Evolutionary conservation across 2,888 invertebrate genomes (phyloP).

Genomic region (Boloria euphrosyne): DNA sequence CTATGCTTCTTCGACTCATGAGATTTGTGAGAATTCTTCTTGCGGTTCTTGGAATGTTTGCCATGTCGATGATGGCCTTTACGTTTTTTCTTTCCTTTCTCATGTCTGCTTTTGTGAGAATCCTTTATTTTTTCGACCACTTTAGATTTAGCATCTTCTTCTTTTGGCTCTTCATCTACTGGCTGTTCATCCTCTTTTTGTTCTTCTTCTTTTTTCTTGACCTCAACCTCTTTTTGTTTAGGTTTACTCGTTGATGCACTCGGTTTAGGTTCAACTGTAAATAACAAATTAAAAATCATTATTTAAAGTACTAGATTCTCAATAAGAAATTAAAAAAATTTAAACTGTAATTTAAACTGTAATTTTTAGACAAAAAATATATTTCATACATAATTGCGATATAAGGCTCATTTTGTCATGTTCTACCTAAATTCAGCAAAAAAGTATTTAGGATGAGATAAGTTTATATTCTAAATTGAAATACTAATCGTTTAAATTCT

Average conservation of each 20-base stretch:
- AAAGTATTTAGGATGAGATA: too few relatives aligned
- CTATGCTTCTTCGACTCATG: constrained; percentile 59
- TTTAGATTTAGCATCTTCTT: constrained; percentile 16
- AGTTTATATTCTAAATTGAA: too few relatives aligned
- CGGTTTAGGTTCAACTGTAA: constrained; percentile 64
- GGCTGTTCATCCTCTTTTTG: constrained; percentile 13
- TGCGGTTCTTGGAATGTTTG: constrained; percentile 76
- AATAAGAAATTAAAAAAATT: too few relatives aligned
- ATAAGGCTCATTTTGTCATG: too few relatives aligned
- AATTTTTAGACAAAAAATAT: too few relatives aligned
- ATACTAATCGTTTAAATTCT: too few relatives aligned
- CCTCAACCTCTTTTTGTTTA: constrained; percentile 36
- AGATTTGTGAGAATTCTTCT: constrained; percentile 63
- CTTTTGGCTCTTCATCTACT: constrained; percentile 10
- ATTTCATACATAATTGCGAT: too few relatives aligned
- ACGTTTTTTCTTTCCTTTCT: constrained; percentile 73
- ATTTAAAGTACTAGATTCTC: constrained; percentile 11
- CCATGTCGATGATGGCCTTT: constrained; percentile 74
- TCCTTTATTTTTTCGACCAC: constrained; percentile 59
- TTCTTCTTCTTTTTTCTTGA: constrained; percentile 14
- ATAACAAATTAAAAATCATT: constrained; percentile 5
- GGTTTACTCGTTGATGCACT: constrained; percentile 56
- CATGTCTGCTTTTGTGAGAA: constrained; percentile 69
- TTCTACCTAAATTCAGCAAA: too few relatives aligned
- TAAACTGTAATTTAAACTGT: too few relatives aligned